A percentile compares a stretch with the other conserved stretches of the same genome.
These are phyloP conservation scores for Pterophyllum scalare DNA, from an alignment of 2,113 vertebrate genomes.

Conservation along the genomic window DNA sequence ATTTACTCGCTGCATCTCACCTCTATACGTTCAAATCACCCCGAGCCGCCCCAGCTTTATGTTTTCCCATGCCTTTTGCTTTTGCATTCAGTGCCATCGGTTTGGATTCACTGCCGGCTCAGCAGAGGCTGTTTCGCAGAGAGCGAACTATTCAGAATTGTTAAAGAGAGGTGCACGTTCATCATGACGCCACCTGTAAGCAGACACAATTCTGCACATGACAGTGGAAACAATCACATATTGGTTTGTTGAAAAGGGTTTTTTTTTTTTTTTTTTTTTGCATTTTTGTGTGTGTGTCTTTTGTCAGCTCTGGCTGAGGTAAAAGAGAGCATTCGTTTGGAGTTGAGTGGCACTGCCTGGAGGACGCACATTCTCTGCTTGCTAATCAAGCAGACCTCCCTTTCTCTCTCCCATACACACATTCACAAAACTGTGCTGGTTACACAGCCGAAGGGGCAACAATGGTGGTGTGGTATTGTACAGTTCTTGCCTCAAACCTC, in stretches of 20 bases:
- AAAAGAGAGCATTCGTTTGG: constrained; percentile 60
- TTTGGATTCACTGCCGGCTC: neutral
- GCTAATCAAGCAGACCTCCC: constrained; percentile 53
- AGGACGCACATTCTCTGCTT: constrained; percentile 52
- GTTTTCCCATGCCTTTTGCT: neutral
- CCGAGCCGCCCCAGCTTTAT: neutral
- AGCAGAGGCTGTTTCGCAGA: neutral
- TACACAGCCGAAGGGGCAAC: neutral
- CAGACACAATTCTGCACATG: constrained; percentile 42
- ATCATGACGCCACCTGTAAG: constrained; percentile 43
- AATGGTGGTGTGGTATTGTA: neutral
- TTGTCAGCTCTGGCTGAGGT: constrained; percentile 46
- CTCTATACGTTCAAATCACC: constrained; percentile 5
- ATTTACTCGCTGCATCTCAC: neutral
- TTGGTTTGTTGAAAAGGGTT: constrained; percentile 43
- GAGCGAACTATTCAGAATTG: constrained; percentile 21
- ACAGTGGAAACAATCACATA: constrained; percentile 32
- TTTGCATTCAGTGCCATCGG: neutral
- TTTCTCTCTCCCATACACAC: neutral
- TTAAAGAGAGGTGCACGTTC: constrained; percentile 46
- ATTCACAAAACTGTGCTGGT: neutral
- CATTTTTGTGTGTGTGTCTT: constrained; percentile 27
- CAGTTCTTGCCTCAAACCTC: neutral
- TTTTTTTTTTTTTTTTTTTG: constrained; percentile 36
- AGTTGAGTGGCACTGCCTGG: constrained; percentile 41